Evolutionary conservation across 2,888 invertebrate species (phyloP).

Genomic region (Tryphoninae sp.): DNA sequence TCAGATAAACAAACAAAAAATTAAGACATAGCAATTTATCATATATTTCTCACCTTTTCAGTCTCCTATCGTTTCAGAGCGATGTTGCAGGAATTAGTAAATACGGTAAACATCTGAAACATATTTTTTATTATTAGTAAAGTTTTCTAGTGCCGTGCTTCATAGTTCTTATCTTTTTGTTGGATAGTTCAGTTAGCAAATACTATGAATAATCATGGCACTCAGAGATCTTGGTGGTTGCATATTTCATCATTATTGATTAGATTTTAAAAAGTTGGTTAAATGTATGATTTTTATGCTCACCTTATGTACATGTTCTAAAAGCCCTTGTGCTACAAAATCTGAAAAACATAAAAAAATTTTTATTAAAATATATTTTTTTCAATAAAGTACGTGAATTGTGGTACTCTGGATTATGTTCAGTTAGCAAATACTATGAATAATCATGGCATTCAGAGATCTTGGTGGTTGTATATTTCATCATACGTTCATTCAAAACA

Average conservation of each 20-base stretch:
- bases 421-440: constrained; percentile 67
- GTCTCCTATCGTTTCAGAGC: too few species aligned
- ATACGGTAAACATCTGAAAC: too few species aligned
- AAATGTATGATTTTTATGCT: too few species aligned
- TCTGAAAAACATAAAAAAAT: too few species aligned
- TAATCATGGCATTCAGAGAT: constrained; percentile 70
- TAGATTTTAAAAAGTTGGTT: too few species aligned
- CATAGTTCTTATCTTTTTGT: neutral
- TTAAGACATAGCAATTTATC: neutral
- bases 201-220: constrained; percentile 69
- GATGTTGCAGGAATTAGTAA: too few species aligned
- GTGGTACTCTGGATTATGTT: too few species aligned
- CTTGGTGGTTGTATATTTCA: constrained; percentile 69
- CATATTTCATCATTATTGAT: constrained; percentile 23
- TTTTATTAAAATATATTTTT: too few species aligned
- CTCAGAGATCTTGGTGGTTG: constrained; percentile 70
- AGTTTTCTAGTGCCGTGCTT: neutral
- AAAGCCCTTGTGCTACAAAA: too few species aligned
- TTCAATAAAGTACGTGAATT: too few species aligned
- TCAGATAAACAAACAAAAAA: constrained; percentile 47
- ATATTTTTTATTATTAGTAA: constrained; percentile 2
- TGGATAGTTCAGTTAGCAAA: constrained; percentile 68
- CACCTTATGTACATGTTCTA: too few species aligned
- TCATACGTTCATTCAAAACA: constrained; percentile 55
- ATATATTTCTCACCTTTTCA: constrained; percentile 6